phyloP scores from a whole-genome alignment of 2,113 vertebrate genomes.

The Aix galericulata region DNA sequence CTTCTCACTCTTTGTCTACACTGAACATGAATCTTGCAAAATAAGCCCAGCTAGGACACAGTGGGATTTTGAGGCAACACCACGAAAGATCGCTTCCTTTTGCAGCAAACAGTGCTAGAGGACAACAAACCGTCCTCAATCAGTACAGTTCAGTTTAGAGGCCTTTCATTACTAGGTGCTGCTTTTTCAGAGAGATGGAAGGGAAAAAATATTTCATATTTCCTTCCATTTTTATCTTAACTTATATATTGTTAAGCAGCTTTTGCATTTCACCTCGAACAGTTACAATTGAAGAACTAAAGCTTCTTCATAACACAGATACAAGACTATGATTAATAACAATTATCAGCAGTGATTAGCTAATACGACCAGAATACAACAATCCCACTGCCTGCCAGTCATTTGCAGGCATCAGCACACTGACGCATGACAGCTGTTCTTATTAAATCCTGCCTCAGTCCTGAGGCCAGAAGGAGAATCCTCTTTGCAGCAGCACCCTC shows the following conservation, averaged over 20 bases:
- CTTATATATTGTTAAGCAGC: background rate
- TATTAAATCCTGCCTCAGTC: background rate
- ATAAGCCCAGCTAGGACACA: background rate
- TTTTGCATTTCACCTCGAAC: background rate
- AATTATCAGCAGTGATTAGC: constrained; percentile 29
- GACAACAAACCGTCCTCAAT: background rate
- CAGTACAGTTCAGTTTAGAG: background rate
- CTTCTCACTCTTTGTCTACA: background rate
- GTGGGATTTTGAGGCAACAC: background rate
- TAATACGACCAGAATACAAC: constrained; percentile 15
- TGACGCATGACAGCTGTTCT: background rate
- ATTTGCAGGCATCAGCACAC: background rate
- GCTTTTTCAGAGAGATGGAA: background rate
- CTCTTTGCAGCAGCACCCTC: background rate
- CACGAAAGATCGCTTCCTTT: background rate
- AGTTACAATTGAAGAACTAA: background rate
- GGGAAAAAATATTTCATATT: background rate
- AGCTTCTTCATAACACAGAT: background rate
- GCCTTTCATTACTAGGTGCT: background rate
- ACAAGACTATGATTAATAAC: constrained; percentile 25
- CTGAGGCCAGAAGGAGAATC: background rate
- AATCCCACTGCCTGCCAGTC: constrained; percentile 33
- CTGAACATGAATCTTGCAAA: background rate
- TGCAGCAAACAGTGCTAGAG: background rate
- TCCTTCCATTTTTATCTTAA: background rate